A percentile compares a stretch with the other conserved stretches of the same genome.
Evolutionary conservation across 2,888 invertebrate genomes (phyloP).

Genomic region (Antitype chi): DNA sequence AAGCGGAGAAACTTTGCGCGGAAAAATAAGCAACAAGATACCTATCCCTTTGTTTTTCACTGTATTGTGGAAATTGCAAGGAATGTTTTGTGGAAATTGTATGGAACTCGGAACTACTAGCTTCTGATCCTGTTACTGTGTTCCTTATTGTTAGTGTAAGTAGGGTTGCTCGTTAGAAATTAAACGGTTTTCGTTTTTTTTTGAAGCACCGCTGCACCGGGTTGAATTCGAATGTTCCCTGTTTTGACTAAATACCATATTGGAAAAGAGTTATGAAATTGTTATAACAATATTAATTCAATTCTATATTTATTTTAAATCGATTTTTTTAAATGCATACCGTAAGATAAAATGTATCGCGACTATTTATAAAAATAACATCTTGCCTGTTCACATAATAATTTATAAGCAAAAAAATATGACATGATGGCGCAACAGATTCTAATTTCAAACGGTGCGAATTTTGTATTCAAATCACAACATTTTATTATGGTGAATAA

Average conservation of each 20-base stretch:
- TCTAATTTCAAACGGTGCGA: not conserved
- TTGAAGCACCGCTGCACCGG: not conserved
- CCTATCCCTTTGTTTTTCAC: conserved; percentile 5
- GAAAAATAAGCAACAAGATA: conserved; percentile 11
- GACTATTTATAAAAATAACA: not conserved
- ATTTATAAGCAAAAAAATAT: not conserved
- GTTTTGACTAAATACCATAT: not conserved
- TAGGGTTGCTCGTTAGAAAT: not conserved
- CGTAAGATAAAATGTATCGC: not conserved
- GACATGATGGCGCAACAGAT: conserved; percentile 10
- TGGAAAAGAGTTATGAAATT: not conserved
- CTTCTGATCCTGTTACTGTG: not conserved
- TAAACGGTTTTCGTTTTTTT: not conserved
- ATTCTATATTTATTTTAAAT: not conserved
- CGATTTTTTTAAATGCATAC: not conserved
- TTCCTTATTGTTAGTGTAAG: not conserved
- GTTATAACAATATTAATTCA: not conserved
- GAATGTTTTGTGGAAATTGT: conserved; percentile 22
- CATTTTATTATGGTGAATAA: not conserved
- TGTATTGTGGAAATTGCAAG: conserved; percentile 24
- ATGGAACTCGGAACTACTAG: conserved; percentile 4
- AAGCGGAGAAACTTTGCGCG: not conserved
- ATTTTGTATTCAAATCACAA: not conserved
- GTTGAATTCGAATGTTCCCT: not conserved
- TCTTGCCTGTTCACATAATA: not conserved